Percentiles rank a stretch among this genome's conserved stretches.
phyloP scores from a whole-genome alignment of 1,140 invertebrate species.

The Drosophila mojavensis region DNA sequence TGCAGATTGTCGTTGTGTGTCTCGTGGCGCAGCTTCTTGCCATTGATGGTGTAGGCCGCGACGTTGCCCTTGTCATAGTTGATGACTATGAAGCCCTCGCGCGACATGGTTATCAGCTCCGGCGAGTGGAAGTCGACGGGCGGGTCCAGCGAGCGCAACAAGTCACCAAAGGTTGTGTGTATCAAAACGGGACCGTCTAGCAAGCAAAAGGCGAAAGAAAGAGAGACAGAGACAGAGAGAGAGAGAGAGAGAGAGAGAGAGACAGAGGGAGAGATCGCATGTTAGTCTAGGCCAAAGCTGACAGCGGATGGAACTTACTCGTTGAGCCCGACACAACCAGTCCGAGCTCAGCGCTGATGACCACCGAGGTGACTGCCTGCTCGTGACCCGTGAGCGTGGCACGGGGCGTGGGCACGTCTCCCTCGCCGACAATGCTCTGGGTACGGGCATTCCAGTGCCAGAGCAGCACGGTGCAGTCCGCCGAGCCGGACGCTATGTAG shows the following conservation, averaged over 20 bases:
- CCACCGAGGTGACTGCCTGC: slow-evolving; percentile 96
- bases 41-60: slow-evolving; percentile 96
- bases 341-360: slow-evolving; percentile 98
- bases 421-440: slow-evolving; percentile 98
- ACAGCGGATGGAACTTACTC: slow-evolving; percentile 85
- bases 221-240: neutral
- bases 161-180: slow-evolving; percentile 98
- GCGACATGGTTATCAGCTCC: slow-evolving; percentile 95
- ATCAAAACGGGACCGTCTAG: slow-evolving; percentile 97
- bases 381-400: slow-evolving; percentile 99
- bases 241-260: neutral
- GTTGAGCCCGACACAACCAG: slow-evolving; percentile 97
- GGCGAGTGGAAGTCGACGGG: slow-evolving; percentile 92
- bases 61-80: slow-evolving; percentile 96
- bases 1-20: slow-evolving; percentile 97
- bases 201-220: neutral
- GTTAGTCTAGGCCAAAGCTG: neutral
- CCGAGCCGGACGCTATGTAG: slow-evolving; percentile 98
- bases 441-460: slow-evolving; percentile 99
- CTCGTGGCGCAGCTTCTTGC: slow-evolving; percentile 93
- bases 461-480: slow-evolving; percentile 98
- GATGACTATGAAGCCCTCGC: slow-evolving; percentile 98
- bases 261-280: neutral
- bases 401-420: slow-evolving; percentile 96
- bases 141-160: slow-evolving; percentile 95